Evolutionary conservation across 2,113 vertebrate species (phyloP).

Genomic region (Deroptyus accipitrinus): DNA sequence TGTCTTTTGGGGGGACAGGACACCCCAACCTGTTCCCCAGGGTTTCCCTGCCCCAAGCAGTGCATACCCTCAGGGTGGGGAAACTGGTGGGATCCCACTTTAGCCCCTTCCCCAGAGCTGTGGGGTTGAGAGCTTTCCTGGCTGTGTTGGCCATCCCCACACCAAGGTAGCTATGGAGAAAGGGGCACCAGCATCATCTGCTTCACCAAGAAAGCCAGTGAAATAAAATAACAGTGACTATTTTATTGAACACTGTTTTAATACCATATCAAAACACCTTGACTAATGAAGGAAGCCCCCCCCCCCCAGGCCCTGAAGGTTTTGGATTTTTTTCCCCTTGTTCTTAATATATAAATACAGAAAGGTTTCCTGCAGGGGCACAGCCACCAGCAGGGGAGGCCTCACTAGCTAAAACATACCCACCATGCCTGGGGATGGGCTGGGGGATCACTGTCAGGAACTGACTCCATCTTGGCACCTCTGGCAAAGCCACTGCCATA

Average conservation of each 20-base stretch:
- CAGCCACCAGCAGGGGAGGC: constrained; percentile 58
- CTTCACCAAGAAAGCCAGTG: no score
- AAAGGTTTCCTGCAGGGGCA: constrained; percentile 74
- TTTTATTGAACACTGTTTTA: no score
- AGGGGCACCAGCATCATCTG: background rate
- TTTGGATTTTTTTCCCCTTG: constrained; percentile 30
- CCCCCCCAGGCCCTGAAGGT: constrained; percentile 62
- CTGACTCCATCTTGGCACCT: background rate
- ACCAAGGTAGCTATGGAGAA: no score
- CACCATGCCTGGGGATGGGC: background rate
- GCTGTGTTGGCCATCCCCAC: no score
- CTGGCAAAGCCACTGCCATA: constrained; percentile 1
- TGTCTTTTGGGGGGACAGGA: background rate
- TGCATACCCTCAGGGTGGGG: background rate
- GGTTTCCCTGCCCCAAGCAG: background rate
- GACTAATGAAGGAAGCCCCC: no score
- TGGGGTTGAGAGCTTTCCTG: no score
- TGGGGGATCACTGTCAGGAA: background rate
- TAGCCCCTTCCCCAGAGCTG: background rate
- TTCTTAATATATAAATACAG: constrained; percentile 83
- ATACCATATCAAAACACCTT: no score
- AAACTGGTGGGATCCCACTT: fast-evolving
- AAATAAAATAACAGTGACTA: no score
- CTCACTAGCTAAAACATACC: constrained; percentile 57
- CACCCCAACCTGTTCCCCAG: no score